These are phyloP conservation scores for Pygmarrhopalites habei DNA, from an alignment of 1,140 invertebrate species.

Conservation along the genomic window DNA sequence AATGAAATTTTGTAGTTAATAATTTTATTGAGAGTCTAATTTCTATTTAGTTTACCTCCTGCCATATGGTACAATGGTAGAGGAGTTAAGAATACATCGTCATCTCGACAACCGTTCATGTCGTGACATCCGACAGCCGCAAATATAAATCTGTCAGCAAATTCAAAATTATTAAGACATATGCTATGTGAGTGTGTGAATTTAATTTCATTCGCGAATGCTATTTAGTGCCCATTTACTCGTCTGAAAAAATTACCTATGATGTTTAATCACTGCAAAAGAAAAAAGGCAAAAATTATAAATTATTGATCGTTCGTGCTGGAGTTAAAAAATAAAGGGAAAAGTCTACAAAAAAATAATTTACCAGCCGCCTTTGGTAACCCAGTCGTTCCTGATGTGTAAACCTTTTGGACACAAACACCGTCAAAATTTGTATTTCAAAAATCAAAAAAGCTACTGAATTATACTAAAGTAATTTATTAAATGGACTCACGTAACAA, in stretches of 20 bases:
- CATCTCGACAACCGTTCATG: slow-evolving; percentile 42
- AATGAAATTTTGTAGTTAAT: too few species aligned
- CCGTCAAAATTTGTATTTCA: too few species aligned
- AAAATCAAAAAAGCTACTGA: too few species aligned
- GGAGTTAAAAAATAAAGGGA: too few species aligned
- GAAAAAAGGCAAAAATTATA: neutral
- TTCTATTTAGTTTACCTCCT: too few species aligned
- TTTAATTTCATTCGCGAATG: too few species aligned
- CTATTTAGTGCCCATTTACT: too few species aligned
- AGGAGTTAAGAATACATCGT: slow-evolving; percentile 53
- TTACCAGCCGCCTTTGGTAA: slow-evolving; percentile 79
- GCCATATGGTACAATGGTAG: slow-evolving; percentile 64
- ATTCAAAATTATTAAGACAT: neutral
- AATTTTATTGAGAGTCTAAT: too few species aligned
- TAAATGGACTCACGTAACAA: slow-evolving; percentile 74
- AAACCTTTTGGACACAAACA: too few species aligned
- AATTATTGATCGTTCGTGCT: neutral
- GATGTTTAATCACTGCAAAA: neutral
- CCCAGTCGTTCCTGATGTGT: slow-evolving; percentile 87
- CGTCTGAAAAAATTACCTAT: neutral
- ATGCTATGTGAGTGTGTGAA: too few species aligned
- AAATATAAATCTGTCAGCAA: slow-evolving; percentile 53
- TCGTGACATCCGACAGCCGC: slow-evolving; percentile 43
- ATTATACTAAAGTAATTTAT: too few species aligned
- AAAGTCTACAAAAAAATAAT: slow-evolving; percentile 58